Evolutionary conservation across 2,888 invertebrate species (phyloP).

Genomic region (Oscheius onirici): DNA sequence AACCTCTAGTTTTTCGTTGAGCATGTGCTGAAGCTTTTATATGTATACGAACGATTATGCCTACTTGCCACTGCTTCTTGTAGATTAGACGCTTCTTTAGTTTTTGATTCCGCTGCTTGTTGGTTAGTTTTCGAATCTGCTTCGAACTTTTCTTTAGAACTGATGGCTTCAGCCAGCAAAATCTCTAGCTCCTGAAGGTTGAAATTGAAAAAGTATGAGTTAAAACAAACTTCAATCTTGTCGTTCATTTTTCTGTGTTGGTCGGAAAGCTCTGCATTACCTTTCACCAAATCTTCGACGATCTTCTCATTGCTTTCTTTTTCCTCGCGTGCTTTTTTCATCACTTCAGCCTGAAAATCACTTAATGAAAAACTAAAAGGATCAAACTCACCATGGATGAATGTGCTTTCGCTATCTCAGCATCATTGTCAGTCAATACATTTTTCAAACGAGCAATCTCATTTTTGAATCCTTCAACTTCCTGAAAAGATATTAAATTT

Average conservation of each 20-base stretch:
- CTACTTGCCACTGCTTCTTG: not conserved
- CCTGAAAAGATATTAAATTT: not conserved
- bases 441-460: not conserved
- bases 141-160: not conserved
- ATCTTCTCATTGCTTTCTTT: not conserved
- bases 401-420: not conserved
- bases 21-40: not conserved
- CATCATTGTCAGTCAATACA: not conserved
- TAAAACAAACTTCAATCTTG: not conserved
- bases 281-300: not conserved
- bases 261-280: not conserved
- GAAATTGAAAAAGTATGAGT: too few relatives aligned
- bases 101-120: not conserved
- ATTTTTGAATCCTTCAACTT: not conserved
- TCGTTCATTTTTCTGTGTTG: not conserved
- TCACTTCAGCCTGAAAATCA: not conserved
- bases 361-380: not conserved
- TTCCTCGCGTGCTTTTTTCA: not conserved
- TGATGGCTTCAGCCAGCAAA: not conserved
- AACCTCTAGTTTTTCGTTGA: not conserved
- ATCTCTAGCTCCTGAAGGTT: not conserved
- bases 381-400: not conserved
- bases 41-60: too few relatives aligned
- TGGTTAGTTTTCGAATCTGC: not conserved
- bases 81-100: not conserved